Evolutionary conservation across 2,888 invertebrate species (phyloP), one percentile per base, ranked within the genome.

Genomic region (Calephelis perditalis): DNA sequence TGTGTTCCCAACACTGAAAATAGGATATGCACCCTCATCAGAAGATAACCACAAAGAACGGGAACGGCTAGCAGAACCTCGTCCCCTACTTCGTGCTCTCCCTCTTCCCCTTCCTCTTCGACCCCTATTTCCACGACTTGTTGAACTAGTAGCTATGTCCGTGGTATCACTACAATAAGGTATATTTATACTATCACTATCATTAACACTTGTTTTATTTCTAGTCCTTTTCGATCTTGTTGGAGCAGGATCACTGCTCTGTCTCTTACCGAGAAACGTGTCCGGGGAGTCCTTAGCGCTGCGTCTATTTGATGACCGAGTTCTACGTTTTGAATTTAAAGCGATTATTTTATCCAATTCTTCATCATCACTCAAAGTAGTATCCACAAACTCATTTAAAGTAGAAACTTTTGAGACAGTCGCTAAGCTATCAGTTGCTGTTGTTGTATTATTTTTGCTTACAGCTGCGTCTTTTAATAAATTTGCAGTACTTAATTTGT

Each of bases 1-100:
- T 0, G 82, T 81, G 61, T 89, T 84, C 0, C 89, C 88, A 0
- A 89, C 67, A 57, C 75, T 84, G 56, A 73, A 83, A 5, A 68
- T 75, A 0, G 82, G 74, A 12, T 63, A 73, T 57, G 56, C 10
- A 5, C 6, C 35, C 15, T 8, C 9, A 49, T 15, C 2, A 8
- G 10, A 9, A 26, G 26, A 10, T 52, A 52, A 52, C 10, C 9
- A 9, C 6, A 10, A 10, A 5, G 5, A 4, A 10, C 10, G 49
- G 26, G 26, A 10, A 12, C 6, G 8, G 11, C 59, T 58, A 44
- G 58, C 62, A 36, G 9, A 9, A 5, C 59, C 46, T 26, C 56
- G 60, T 15, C 62, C 57, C 12, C 62, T 61, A 0, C 56, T 61
- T 56, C 62, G 60, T 52, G 63, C 58, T 12, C 65, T 61, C 5